Evolutionary conservation across 2,797 vertebrate genomes (phyloP).

Genomic region (Parauchenoglanis punctatus): DNA sequence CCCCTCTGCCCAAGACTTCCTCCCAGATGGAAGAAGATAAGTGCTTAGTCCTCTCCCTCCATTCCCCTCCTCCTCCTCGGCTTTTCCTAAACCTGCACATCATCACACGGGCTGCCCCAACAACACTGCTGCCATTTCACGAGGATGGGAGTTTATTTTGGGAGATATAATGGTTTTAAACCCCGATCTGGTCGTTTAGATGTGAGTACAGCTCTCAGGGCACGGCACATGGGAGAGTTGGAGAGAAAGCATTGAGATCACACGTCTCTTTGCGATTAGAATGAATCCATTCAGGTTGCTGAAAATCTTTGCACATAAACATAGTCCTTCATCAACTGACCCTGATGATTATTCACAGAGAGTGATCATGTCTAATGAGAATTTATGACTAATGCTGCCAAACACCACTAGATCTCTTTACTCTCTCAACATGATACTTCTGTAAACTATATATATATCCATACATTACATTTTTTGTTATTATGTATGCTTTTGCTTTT

Average conservation of each 20-base stretch:
- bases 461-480: background rate
- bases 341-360: background rate
- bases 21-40: slow-evolving; percentile 60
- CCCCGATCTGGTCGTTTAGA: slow-evolving; percentile 74
- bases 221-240: slow-evolving; percentile 27
- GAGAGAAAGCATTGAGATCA: background rate
- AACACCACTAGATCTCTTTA: background rate
- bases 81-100: slow-evolving; percentile 75
- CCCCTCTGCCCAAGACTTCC: slow-evolving; percentile 43
- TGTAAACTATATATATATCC: background rate
- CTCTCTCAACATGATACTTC: background rate
- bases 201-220: slow-evolving; percentile 41
- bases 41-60: slow-evolving; percentile 55
- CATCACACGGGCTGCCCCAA: slow-evolving; percentile 67
- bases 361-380: slow-evolving; percentile 16
- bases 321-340: slow-evolving; percentile 2
- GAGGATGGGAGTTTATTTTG: slow-evolving; percentile 71
- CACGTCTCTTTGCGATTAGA: background rate
- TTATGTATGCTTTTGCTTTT: too few species aligned
- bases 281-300: background rate
- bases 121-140: slow-evolving; percentile 67
- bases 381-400: slow-evolving; percentile 19
- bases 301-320: background rate
- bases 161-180: slow-evolving; percentile 76
- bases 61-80: slow-evolving; percentile 13